These are phyloP conservation scores for Colinus virginianus DNA, from an alignment of 2,113 vertebrate genomes.

Conservation along the genomic window DNA sequence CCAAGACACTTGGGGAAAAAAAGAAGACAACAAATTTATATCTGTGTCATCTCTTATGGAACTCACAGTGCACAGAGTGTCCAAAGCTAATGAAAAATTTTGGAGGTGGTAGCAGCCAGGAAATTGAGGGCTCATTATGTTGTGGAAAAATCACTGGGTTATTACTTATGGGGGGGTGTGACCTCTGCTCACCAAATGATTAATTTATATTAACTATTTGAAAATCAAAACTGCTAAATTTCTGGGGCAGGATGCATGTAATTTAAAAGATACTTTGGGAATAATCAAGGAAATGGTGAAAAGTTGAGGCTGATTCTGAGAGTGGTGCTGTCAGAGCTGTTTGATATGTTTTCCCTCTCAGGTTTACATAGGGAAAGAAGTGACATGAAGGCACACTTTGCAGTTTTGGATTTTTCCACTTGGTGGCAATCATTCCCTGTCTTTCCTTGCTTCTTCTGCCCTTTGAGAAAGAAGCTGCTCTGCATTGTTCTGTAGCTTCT, in stretches of 20 bases:
- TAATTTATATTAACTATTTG: not conserved
- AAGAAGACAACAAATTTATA: not conserved
- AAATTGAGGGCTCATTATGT: not conserved
- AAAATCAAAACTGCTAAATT: not conserved
- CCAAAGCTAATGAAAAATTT: not conserved
- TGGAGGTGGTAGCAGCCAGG: not conserved
- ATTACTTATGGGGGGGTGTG: not conserved
- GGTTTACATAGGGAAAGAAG: rapidly evolving
- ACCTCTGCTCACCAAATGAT: not conserved
- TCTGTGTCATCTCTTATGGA: not conserved
- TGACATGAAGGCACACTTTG: not conserved
- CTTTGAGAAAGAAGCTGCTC: not conserved
- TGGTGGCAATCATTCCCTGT: slow-evolving; percentile 64
- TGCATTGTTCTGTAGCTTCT: not conserved
- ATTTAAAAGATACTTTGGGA: not conserved
- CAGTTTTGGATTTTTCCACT: slow-evolving; percentile 46
- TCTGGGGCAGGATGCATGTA: not conserved
- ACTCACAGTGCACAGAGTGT: not conserved
- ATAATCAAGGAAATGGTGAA: not conserved
- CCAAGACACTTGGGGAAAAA: not conserved
- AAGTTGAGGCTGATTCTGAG: not conserved
- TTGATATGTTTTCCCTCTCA: not conserved
- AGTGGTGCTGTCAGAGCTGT: not conserved
- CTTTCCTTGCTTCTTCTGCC: not conserved
- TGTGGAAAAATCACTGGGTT: not conserved